phyloP scores from a whole-genome alignment of 2,113 vertebrate genomes.

The Lagenorhynchus albirostris region DNA sequence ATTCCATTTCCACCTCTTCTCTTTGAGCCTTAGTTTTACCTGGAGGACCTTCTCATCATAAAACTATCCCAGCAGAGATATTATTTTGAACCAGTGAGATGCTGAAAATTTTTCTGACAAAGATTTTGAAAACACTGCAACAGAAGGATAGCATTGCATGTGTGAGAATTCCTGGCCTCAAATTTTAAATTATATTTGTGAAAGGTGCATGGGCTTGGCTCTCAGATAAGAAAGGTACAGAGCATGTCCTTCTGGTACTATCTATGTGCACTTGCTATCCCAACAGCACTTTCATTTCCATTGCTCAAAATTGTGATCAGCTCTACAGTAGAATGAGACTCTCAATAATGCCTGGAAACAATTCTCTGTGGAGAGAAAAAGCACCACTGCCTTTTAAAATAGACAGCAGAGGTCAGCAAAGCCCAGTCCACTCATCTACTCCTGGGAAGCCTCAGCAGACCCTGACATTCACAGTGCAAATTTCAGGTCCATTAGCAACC shows the following conservation, averaged over 20 bases:
- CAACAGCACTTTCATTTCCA: not conserved
- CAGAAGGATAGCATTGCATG: not conserved
- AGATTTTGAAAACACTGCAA: not conserved
- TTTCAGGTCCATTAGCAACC: slow-evolving; percentile 34
- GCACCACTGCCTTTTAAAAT: not conserved
- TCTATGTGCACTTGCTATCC: not conserved
- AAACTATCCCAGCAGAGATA: not conserved
- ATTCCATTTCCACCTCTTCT: not conserved
- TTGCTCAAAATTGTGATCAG: not conserved
- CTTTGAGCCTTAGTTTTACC: not conserved
- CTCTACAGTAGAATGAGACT: not conserved
- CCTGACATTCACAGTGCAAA: not conserved
- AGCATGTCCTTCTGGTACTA: not conserved
- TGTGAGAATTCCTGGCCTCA: not conserved
- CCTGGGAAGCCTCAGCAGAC: not conserved
- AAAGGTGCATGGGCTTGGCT: not conserved
- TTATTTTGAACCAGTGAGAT: not conserved
- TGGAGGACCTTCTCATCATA: not conserved
- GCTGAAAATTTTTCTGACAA: not conserved
- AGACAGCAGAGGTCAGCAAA: slow-evolving; percentile 66
- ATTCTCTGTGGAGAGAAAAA: not conserved
- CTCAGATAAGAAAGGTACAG: not conserved
- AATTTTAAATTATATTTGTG: not conserved
- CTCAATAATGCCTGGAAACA: not conserved
- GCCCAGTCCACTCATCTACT: not conserved